phyloP scores from a whole-genome alignment of 2,113 vertebrate genomes.

The Eulemur macaco region DNA sequence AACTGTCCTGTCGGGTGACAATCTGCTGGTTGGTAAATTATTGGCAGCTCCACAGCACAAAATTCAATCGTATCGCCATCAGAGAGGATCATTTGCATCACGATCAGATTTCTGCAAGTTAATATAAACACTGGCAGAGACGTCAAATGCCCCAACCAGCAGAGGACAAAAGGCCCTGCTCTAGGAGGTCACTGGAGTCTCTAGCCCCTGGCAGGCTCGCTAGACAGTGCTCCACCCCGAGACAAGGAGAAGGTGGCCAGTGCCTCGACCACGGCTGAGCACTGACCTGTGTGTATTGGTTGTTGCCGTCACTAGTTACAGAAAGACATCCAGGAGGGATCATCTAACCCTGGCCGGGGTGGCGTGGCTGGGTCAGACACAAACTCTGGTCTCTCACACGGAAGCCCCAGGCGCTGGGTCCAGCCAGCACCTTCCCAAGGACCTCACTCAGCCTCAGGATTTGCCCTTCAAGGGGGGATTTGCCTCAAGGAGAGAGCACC shows the following conservation, averaged over 20 bases:
- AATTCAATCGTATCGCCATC: neutral
- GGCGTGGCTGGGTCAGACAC: rapidly evolving
- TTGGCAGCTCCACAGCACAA: no score
- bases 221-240: neutral
- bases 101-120: neutral
- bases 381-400: neutral
- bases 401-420: neutral
- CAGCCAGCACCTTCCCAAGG: neutral
- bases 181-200: rapidly evolving
- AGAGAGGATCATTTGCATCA: neutral
- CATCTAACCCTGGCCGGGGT: no score
- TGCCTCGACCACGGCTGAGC: neutral
- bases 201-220: neutral
- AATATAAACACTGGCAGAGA: neutral
- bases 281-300: rapidly evolving
- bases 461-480: neutral
- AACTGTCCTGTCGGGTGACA: rapidly evolving
- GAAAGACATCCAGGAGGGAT: neutral
- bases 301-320: neutral
- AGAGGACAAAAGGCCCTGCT: neutral
- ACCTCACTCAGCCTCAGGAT: neutral
- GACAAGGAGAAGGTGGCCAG: neutral
- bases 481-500: neutral
- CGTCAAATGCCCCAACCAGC: no score
- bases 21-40: rapidly evolving